Percentiles rank a stretch among this genome's conserved stretches.
These are phyloP conservation scores for Carassius gibelio DNA, from an alignment of 2,113 vertebrate genomes.

Conservation along the genomic window DNA sequence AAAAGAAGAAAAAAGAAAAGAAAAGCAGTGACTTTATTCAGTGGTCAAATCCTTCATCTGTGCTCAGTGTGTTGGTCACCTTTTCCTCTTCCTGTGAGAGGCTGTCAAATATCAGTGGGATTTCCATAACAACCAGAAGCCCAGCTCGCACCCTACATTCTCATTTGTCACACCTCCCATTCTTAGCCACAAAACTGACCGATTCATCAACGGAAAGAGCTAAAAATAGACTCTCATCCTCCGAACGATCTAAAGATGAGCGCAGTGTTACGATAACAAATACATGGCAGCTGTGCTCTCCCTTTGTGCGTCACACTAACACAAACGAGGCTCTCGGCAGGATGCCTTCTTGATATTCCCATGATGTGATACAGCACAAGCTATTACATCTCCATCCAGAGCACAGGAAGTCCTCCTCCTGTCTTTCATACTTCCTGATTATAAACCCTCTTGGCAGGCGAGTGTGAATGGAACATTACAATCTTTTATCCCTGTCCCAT, in stretches of 20 bases:
- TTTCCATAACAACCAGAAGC: constrained; percentile 36
- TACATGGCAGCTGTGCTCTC: constrained; percentile 14
- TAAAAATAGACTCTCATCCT: background rate
- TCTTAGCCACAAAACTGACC: constrained; percentile 25
- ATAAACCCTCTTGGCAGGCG: constrained; percentile 25
- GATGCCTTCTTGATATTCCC: background rate
- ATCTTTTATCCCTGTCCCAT: constrained; percentile 37
- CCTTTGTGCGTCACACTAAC: constrained; percentile 20
- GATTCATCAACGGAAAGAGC: constrained; percentile 16
- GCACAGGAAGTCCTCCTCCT: constrained; percentile 41
- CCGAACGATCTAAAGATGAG: constrained; percentile 17
- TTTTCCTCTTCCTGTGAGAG: constrained; percentile 18
- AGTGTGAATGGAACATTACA: constrained; percentile 20
- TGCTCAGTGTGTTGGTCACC: background rate
- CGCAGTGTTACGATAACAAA: background rate
- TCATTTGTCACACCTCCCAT: constrained; percentile 17
- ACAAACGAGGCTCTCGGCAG: background rate
- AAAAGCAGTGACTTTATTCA: background rate
- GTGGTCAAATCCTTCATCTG: background rate
- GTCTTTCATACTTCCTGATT: constrained; percentile 29
- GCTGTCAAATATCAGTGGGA: constrained; percentile 17
- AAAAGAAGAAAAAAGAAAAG: background rate
- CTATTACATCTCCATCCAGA: constrained; percentile 16
- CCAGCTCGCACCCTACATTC: constrained; percentile 18
- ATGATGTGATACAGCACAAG: constrained; percentile 20